Conservation (phyloP, 2,797 vertebrate genomes). For the Microhierax caerulescens region DNA sequence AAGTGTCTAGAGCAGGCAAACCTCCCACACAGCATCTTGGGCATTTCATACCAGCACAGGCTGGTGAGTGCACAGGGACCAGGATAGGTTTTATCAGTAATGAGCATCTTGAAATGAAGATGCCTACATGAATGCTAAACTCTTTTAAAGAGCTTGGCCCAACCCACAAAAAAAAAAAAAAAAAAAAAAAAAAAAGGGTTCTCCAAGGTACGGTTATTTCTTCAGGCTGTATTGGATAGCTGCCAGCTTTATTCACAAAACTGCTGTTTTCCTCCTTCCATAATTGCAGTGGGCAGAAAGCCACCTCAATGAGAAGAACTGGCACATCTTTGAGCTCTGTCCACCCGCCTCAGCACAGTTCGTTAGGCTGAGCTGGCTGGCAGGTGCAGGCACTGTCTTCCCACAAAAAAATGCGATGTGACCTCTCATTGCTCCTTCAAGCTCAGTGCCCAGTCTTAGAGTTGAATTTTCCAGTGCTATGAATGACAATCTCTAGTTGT, state of each 20-base stretch:
- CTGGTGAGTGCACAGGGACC: not conserved
- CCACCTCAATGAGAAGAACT: conserved; percentile 21
- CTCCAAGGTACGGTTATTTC: conserved; percentile 50
- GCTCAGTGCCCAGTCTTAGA: not conserved
- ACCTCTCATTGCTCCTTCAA: not conserved
- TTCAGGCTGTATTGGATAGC: conserved; percentile 6
- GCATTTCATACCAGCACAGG: not conserved
- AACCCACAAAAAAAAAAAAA: not conserved
- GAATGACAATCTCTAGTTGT: not conserved
- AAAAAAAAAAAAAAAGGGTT: not conserved
- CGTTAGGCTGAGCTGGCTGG: not conserved
- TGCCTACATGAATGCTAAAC: not conserved
- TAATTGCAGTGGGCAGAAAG: conserved; percentile 38
- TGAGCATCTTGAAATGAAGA: not conserved
- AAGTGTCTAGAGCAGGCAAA: not conserved
- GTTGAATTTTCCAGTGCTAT: not conserved
- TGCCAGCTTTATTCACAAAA: conserved; percentile 45
- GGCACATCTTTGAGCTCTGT: not conserved
- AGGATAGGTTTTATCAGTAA: not conserved
- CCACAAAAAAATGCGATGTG: not conserved
- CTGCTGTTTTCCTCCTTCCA: conserved; percentile 17
- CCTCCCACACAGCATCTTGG: not conserved
- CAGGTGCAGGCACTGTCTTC: conserved; percentile 41
- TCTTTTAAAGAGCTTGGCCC: not conserved
- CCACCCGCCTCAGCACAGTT: not conserved